Evolutionary conservation across 1,140 invertebrate genomes (phyloP).

Genomic region (Teleogryllus occipitalis): DNA sequence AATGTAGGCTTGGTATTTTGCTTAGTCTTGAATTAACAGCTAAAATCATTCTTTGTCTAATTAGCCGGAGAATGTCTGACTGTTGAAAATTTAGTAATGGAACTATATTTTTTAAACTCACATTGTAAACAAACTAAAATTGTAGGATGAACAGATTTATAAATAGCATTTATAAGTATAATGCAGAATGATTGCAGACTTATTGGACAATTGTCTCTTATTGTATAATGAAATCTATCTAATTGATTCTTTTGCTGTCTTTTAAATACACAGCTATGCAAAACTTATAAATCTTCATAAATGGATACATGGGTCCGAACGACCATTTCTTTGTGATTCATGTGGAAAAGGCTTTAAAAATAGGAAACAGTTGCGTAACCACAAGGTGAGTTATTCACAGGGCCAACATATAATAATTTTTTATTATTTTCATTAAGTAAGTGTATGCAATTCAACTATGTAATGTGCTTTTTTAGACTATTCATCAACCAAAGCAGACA

Average conservation of each 20-base stretch:
- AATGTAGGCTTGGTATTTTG: no score
- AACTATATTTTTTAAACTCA: no score
- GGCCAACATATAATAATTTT: not conserved
- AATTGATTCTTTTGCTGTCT: not conserved
- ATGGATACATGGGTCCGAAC: conserved; percentile 55
- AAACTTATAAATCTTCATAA: conserved; percentile 58
- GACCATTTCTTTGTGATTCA: conserved; percentile 50
- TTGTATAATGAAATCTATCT: no score
- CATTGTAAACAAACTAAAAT: no score
- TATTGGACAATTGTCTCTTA: no score
- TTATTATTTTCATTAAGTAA: not conserved
- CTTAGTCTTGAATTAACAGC: no score
- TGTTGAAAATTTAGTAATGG: no score
- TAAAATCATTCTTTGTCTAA: no score
- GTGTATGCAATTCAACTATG: not conserved
- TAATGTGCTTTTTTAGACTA: conserved; percentile 25
- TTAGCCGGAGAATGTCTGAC: no score
- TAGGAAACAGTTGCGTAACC: conserved; percentile 60
- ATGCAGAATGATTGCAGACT: no score
- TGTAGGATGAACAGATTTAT: no score
- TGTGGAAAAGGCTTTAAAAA: conserved; percentile 73
- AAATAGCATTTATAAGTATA: no score
- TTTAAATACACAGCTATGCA: conserved; percentile 41
- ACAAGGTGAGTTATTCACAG: conserved; percentile 35
- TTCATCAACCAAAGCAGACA: conserved; percentile 25